Evolutionary conservation across 2,113 vertebrate species (phyloP).

Genomic region (Anser brachyrhynchus): DNA sequence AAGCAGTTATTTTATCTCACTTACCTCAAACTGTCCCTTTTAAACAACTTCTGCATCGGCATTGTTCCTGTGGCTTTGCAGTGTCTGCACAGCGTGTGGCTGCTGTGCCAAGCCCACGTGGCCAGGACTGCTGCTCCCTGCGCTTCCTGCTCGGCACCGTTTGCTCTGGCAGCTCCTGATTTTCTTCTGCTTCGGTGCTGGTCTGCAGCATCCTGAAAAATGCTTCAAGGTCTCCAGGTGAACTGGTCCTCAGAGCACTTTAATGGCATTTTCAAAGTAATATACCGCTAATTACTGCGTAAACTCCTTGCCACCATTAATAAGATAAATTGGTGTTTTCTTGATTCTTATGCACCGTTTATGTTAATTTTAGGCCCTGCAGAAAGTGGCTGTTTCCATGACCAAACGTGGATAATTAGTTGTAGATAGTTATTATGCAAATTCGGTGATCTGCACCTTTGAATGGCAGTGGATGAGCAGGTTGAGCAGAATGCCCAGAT

Average conservation of each 20-base stretch:
- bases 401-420: constrained; percentile 61
- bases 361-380: constrained; percentile 50
- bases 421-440: constrained; percentile 53
- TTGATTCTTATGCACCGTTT: neutral
- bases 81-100: fast-evolving
- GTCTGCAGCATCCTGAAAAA: neutral
- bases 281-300: neutral
- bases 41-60: fast-evolving
- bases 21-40: fast-evolving
- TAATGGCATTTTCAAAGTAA: neutral
- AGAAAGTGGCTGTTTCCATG: constrained; percentile 26
- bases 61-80: neutral
- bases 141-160: fast-evolving
- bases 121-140: fast-evolving
- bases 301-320: constrained; percentile 7
- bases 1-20: fast-evolving
- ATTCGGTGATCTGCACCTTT: constrained; percentile 18
- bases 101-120: neutral
- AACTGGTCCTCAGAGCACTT: neutral
- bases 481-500: neutral
- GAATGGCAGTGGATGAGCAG: neutral
- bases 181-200: neutral
- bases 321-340: constrained; percentile 19
- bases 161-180: neutral
- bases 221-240: fast-evolving